Conservation (phyloP, 2,888 invertebrate species). For the Perizoma flavofasciatum region DNA sequence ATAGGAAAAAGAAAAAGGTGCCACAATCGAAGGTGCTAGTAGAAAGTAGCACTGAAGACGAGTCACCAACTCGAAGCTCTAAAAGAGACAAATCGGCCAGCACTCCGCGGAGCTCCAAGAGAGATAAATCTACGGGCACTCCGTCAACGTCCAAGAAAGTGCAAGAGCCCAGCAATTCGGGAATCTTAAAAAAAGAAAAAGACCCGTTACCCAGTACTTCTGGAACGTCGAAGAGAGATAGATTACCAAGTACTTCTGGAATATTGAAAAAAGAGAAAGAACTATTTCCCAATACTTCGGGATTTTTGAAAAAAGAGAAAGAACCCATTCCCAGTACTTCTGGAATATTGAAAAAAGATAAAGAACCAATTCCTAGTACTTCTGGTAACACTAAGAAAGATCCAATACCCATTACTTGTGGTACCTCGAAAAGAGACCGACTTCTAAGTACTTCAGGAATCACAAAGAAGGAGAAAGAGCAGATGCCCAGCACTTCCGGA, state of each 20-base stretch:
- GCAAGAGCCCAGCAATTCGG: constrained; percentile 10
- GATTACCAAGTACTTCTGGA: constrained; percentile 14
- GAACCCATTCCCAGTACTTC: constrained; percentile 2
- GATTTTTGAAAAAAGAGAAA: constrained; percentile 23
- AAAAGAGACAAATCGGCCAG: constrained; percentile 75
- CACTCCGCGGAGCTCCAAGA: constrained; percentile 41
- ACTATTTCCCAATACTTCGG: constrained; percentile 2
- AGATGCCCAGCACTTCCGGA: constrained; percentile 15
- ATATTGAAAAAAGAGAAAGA: constrained; percentile 46
- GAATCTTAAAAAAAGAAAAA: constrained; percentile 24
- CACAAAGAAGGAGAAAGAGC: constrained; percentile 21
- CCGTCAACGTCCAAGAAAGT: constrained; percentile 11
- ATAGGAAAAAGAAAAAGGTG: constrained; percentile 78
- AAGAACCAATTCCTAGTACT: constrained; percentile 2
- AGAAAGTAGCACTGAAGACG: constrained; percentile 86
- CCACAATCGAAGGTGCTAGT: constrained; percentile 76
- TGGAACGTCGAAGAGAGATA: constrained; percentile 17
- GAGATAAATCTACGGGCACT: constrained; percentile 14
- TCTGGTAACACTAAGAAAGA: constrained; percentile 2
- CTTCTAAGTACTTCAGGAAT: constrained; percentile 15
- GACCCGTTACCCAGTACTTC: constrained; percentile 2
- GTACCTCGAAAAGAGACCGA: constrained; percentile 10
- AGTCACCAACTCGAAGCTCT: constrained; percentile 64
- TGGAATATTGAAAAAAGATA: constrained; percentile 10
- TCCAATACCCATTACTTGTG: background rate